Evolutionary conservation across 2,888 invertebrate species (phyloP), one percentile per base, ranked within the genome.

Genomic region (Pristionchus exspectatus): DNA sequence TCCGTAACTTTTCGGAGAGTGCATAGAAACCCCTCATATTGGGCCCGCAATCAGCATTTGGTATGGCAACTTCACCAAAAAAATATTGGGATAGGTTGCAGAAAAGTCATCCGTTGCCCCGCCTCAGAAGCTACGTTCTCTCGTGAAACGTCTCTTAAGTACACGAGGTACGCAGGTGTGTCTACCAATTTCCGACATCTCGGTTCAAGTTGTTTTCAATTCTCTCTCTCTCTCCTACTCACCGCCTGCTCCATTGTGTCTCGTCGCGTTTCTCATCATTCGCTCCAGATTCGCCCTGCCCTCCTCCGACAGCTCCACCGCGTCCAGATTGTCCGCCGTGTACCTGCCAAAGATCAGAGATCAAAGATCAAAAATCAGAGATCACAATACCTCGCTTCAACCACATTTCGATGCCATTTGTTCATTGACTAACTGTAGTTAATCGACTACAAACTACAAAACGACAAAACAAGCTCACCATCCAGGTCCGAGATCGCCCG

Each of bases 201-300:
- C 7, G 63, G 63, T n/a, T 63, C 21, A 7, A 63, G 63, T 18
- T 63, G 21, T 63, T 63, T 21, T 18, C 21, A 63, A 24, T 9
- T 74, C 30, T 27, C 30, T 27, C 74, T 33, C 30, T 30, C 27
- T 33, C 12, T 12, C 2, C 38, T 27, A 69, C 54, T 24, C 56
- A 88, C 54, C 74, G 14, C 24, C 24, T 7, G 56, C 69, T 38
- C 87, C 88, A 77, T 90, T 84, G 24, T 69, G 84, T 66, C 87
- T 63, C 24, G 33, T 33, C 44, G 86, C 89, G 33, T 90, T 90
- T 33, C 92, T 92, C 81, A 94, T 90, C 88, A 94, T 93, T 84
- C 94, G 90, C 83, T 92, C 90, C 69, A 94, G 90, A 86, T 93
- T 94, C 21, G 93, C 93, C 59, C 91, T 88, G 66, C 94, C 94